Conservation (phyloP, 2,113 vertebrate genomes). For the Xenus cinereus region DNA sequence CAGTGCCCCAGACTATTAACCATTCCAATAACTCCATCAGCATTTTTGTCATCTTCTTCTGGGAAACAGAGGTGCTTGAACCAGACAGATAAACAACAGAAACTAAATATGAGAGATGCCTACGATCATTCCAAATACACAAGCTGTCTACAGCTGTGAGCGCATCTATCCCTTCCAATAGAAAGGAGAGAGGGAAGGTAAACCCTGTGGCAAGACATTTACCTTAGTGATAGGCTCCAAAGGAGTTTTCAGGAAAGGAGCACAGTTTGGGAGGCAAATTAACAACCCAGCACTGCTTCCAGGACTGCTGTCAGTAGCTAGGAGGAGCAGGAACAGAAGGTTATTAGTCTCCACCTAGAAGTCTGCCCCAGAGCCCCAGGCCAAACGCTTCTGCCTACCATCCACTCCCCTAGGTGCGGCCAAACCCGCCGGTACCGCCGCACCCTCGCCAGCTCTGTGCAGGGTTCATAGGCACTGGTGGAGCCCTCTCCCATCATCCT, state of each 20-base stretch:
- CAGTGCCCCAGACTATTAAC: not conserved
- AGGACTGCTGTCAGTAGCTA: not conserved
- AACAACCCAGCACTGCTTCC: not conserved
- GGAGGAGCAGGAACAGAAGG: not conserved
- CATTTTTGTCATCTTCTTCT: not conserved
- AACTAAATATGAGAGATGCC: not conserved
- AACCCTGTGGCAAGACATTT: not conserved
- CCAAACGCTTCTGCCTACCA: not conserved
- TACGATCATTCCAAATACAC: not conserved
- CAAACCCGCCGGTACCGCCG: fast-evolving
- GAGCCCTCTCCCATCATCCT: not conserved
- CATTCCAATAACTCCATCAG: not conserved
- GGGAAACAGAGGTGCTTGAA: not conserved
- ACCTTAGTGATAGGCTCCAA: not conserved
- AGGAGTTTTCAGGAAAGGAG: not conserved
- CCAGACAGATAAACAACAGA: not conserved
- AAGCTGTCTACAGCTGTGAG: not conserved
- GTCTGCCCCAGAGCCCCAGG: slow-evolving; percentile 21
- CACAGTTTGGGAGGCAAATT: not conserved
- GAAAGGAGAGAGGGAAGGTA: not conserved
- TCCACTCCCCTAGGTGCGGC: slow-evolving; percentile 17
- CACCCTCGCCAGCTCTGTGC: not conserved
- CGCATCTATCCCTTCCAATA: not conserved
- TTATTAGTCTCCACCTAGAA: not conserved
- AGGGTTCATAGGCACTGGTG: not conserved